Percentiles rank a stretch among this genome's conserved stretches.
Conservation (phyloP, 2,113 vertebrate genomes). For the Cavia aperea region DNA sequence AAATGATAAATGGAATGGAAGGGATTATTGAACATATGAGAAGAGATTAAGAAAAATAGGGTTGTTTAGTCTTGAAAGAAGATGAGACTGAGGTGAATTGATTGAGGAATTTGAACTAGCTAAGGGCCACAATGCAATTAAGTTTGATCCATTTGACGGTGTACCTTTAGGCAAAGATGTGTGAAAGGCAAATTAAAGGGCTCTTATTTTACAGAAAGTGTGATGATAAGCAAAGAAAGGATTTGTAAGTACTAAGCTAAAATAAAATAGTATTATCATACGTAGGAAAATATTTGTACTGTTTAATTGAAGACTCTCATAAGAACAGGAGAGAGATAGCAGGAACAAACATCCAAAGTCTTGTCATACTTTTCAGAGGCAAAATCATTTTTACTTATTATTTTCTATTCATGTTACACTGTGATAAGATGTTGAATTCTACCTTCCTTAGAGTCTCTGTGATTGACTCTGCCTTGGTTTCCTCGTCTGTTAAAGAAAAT, state of each 20-base stretch:
- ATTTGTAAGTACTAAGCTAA: constrained; percentile 65
- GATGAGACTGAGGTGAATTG: constrained; percentile 70
- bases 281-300: constrained; percentile 61
- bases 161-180: constrained; percentile 65
- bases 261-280: constrained; percentile 61
- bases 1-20: constrained; percentile 71
- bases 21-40: constrained; percentile 68
- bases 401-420: neutral
- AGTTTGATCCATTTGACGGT: constrained; percentile 67
- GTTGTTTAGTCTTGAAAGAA: constrained; percentile 69
- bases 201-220: constrained; percentile 63
- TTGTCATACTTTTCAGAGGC: neutral
- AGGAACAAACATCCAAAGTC: neutral
- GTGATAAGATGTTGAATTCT: neutral
- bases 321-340: constrained; percentile 30
- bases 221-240: constrained; percentile 64
- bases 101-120: constrained; percentile 69
- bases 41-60: constrained; percentile 72
- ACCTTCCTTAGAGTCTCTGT: neutral
- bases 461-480: constrained; percentile 18
- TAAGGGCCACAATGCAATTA: constrained; percentile 70
- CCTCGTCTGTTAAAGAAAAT: neutral
- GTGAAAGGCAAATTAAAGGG: constrained; percentile 61
- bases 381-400: neutral
- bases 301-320: constrained; percentile 56